These are phyloP conservation scores for Petrocephalus microphthalmus DNA, from an alignment of 2,113 vertebrate species.

Conservation along the genomic window DNA sequence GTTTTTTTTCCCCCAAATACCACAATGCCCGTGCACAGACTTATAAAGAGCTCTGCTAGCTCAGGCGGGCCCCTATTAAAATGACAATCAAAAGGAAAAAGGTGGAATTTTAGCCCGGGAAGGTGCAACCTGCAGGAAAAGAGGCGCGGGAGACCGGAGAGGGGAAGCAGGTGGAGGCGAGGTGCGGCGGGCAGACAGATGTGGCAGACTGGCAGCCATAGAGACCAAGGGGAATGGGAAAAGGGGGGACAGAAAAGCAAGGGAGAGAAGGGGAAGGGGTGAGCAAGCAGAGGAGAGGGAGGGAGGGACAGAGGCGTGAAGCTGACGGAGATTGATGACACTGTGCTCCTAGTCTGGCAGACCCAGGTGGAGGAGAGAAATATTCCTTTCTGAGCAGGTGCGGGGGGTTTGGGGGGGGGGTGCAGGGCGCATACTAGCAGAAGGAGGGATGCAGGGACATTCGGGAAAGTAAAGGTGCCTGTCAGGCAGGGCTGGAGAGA, in stretches of 20 bases:
- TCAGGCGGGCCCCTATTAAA: neutral
- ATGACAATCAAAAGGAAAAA: neutral
- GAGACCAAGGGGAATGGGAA: neutral
- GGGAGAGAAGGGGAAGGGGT: neutral
- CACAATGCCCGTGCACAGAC: neutral
- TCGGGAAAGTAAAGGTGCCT: neutral
- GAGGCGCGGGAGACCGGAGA: neutral
- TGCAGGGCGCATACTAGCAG: neutral
- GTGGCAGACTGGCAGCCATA: neutral
- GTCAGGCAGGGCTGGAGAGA: neutral
- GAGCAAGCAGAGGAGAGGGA: neutral
- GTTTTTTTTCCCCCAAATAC: neutral
- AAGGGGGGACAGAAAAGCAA: neutral
- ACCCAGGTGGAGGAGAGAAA: constrained; percentile 7
- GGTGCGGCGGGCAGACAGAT: neutral
- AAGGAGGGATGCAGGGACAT: neutral
- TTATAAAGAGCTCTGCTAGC: neutral
- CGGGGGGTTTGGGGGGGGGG: neutral
- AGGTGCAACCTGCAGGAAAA: neutral
- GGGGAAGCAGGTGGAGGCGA: neutral
- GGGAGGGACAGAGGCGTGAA: neutral
- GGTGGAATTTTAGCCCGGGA: neutral
- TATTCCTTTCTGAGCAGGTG: neutral
- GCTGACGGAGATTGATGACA: neutral
- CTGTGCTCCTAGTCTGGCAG: neutral